Evolutionary conservation across 2,888 invertebrate species (phyloP), one percentile per base, ranked within the genome.

Genomic region (Julus scandinavius): DNA sequence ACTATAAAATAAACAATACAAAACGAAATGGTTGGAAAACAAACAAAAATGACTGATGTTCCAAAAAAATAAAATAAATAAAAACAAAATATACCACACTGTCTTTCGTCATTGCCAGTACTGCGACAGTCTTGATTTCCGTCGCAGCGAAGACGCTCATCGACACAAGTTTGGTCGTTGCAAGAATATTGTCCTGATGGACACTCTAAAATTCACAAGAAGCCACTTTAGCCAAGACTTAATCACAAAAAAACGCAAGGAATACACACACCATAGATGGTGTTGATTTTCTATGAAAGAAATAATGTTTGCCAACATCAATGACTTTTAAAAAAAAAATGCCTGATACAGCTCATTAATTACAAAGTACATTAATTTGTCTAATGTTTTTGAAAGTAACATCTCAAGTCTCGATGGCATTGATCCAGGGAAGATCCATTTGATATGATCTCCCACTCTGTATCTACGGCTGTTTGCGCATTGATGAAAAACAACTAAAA

Each of bases 131-230:
- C 95, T 91, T 94, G 93, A 91, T 94, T 94, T 89, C 95, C 95
- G 92, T 97, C 95, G 92, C 97, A 97, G 87, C 95, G 94, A 90
- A 94, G 93, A 85, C 94, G 92, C 90, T 94, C 93, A 85, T 95
- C 95, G 91, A 97, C 95, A 92, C 96, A 96, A 90, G 94, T 94
- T 87, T 96, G 95, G 92, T 96, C 95, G 89, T 93, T 93, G 92
- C 97, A 97, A 90, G 94, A 94, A 92, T 96, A 96, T 91, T 93
- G 93, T 91, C 92, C 92, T 0, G 49, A 45, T 85, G 85, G n/a
- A 20, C 85, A 85, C 4, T 72, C 72, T 29, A 72, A 20, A 29
- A 54, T 54, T 17, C 15, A 54, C 54, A 13, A 54, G 17, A 13
- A 54, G 54, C 11, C 15, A 54, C 13, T 54, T 54, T 54, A 54